Conservation (phyloP, 2,113 vertebrate genomes). For the Austrofundulus limnaeus region DNA sequence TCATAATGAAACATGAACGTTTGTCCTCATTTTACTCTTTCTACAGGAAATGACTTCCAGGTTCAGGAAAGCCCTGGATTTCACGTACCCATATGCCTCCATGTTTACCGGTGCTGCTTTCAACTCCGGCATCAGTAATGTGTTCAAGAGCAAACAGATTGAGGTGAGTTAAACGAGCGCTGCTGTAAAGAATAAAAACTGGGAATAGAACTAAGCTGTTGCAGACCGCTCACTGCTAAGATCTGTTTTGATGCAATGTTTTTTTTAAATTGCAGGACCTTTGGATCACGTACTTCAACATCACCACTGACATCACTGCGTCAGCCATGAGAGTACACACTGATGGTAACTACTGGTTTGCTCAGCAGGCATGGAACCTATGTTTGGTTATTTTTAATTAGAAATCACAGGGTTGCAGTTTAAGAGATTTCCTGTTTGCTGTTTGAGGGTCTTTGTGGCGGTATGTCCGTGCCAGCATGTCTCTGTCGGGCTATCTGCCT, state of each 20-base stretch:
- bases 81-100: slow-evolving; percentile 94
- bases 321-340: slow-evolving; percentile 93
- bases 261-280: slow-evolving; percentile 84
- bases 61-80: slow-evolving; percentile 86
- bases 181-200: not conserved
- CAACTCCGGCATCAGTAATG: slow-evolving; percentile 85
- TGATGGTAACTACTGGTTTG: slow-evolving; percentile 78
- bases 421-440: not conserved
- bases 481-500: slow-evolving; percentile 92
- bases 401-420: not conserved
- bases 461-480: slow-evolving; percentile 95
- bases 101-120: slow-evolving; percentile 94
- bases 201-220: not conserved
- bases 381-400: slow-evolving; percentile 1
- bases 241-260: slow-evolving; percentile 1
- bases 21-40: not conserved
- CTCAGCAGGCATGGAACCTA: not conserved
- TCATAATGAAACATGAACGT: too few relatives aligned
- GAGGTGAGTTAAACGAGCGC: slow-evolving; percentile 80
- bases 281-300: slow-evolving; percentile 93
- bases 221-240: not conserved
- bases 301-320: slow-evolving; percentile 94
- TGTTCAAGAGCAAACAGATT: slow-evolving; percentile 92
- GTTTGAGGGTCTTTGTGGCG: slow-evolving; percentile 90
- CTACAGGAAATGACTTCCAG: slow-evolving; percentile 88